Base-by-base conservation (phyloP, 2,888 invertebrate species). In the Tenthredo livida region DNA sequence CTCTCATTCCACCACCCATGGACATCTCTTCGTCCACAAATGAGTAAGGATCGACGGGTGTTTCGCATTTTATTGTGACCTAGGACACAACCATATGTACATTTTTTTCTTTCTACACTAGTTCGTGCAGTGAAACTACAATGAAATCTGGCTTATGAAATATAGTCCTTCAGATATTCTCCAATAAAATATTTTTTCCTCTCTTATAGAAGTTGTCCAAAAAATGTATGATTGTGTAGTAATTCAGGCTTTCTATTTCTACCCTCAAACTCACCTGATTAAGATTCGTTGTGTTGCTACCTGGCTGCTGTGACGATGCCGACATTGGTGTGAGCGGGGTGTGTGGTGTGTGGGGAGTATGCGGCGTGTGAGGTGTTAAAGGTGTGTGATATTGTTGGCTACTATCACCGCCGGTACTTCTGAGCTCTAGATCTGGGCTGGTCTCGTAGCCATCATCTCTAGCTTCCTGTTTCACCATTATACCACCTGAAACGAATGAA, bases 381-480 rank as follows among this genome's bases (percentile, higher is more conserved):
- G 92, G 93, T 89, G 93, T 93, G 90, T 93, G 93, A 90, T 93
- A 93, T 90, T 93, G 93, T 88, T 93, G 93, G 86, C 90, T 90
- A 88, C 92, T 93, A 91, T 93, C 93, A 91, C 93, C 93, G 70
- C 93, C 93, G 89, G 92, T 93, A 89, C 93, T 93, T 87, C 93
- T 91, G 92, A 95, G 93, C 92, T 94, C 93, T 92, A 95, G 94
- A 92, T 95, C 95, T 88, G 94, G 97, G 94, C 97, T 97, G 90
- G 97, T 97, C 95, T 97, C 97, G 94, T 98, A 98, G 89, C 97
- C 97, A 94, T 98, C 97, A 95, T 98, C 97, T 92, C 97, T 96
- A 91, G 96, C 96, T 94, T 97, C 97, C 91, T 96, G 95, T 87
- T 93, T 93, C 89, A 93, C 93, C 92, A 93, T 89, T 87, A 93